Evolutionary conservation across 2,113 vertebrate species (phyloP), one percentile per base, ranked within the genome.

Genomic region (Osmerus eperlanus): DNA sequence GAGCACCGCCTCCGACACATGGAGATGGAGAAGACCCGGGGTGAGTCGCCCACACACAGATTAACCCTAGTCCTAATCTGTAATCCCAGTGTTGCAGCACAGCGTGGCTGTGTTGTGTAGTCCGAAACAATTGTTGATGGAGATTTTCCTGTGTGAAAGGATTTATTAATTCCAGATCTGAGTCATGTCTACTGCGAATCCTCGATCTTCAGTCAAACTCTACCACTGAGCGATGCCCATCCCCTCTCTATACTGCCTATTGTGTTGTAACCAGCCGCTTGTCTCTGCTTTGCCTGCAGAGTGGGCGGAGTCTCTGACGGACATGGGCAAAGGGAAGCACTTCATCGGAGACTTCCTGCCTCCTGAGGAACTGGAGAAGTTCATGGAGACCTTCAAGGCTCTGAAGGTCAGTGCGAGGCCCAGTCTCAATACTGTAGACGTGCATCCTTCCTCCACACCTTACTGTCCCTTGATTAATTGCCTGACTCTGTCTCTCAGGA

Each of bases 351-450:
- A 99, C 78, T 99, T 99, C 73, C 91, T 99, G 47, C 97, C 97
- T 0, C 96, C 97, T 0, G 97, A 99, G 0, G 97, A 99, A 86
- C 90, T 99, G 87, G 97, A 99, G 19, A 99, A 97, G 55, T 99
- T 99, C 85, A 99, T 99, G 97, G 97, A 99, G 88, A 99, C 97
- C 0, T 99, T 99, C 85, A 99, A 98, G 81, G 97, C 97, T 0
- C 77, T 99, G 7, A 99, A 99, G 93, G 97, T 98, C 80, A 90
- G 83, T 73, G 69, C 60, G 15, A 19, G 8, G 47, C 23, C 8
- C 21, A 65, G 41, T 58, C 18, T 41, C 64, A 3, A 19, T 47
- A 47, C 41, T 47, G 41, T 1, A 7, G 41, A 47, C 41, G 7
- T 8, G 32, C 32, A 28, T 8, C 32, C 32, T 12, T 11, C 41